Base-by-base conservation (phyloP, 2,113 vertebrate genomes). In the Periophthalmodon schlosseri region DNA sequence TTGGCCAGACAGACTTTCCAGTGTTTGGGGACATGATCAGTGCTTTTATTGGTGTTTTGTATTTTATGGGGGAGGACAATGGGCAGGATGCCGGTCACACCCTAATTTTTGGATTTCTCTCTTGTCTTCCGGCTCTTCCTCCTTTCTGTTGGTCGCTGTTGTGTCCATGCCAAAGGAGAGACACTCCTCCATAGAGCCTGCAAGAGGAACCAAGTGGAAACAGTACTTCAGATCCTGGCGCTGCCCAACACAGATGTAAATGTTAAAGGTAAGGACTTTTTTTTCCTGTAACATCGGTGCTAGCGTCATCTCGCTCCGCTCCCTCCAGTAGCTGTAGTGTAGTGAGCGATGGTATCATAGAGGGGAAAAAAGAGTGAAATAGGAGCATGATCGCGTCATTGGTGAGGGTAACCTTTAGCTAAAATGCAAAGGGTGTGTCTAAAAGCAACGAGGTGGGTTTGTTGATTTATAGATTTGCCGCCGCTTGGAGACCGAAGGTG, bases 131-230 rank as follows among this genome's bases (percentile, higher is more conserved):
- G 75, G 76, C 79, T 86, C 80, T 78, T 84, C 73, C 34, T 39
- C 20, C 57, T 60, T 23, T 60, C 73, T 87, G 87, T 88, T 80
- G 79, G 21, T 81, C 75, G 83, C 60, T 84, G 73, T 60, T 76
- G 86, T 87, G 79, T 90, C 83, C 93, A 90, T 93, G 94, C 82
- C 91, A 83, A 94, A 99, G 97, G 96, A 91, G 95, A 98, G 94
- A 97, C 96, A 89, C 92, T 94, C 87, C 93, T 98, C 86, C 97
- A 99, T 94, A 94, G 79, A 95, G 95, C 95, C 87, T 98, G 96
- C 94, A 95, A 89, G 93, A 95, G 84, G 90, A 97, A 99, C 96
- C 95, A 97, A 91, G 95, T 97, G 92, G 94, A 96, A 76, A 96
- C 80, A 34, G 91, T 98, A 89, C 93, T 95, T 88, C 81, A 91